phyloP scores from a whole-genome alignment of 2,797 vertebrate genomes.

The Acanthiza pusilla region DNA sequence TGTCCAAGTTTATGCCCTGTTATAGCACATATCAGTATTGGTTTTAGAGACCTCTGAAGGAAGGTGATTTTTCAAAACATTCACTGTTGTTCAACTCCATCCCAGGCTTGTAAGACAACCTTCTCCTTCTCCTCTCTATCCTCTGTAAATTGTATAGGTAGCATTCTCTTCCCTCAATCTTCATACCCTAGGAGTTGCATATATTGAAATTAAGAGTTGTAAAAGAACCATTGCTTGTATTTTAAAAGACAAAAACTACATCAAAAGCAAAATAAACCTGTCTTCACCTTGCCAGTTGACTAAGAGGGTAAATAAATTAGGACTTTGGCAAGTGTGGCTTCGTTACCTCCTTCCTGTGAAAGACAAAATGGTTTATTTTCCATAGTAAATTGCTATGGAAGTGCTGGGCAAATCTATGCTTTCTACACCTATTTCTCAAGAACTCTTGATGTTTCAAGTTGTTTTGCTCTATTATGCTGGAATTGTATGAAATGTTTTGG shows the following conservation, averaged over 20 bases:
- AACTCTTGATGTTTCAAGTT: neutral
- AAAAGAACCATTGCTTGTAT: neutral
- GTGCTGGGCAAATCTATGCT: neutral
- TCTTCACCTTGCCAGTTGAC: neutral
- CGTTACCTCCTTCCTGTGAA: neutral
- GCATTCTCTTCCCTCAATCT: neutral
- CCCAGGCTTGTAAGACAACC: neutral
- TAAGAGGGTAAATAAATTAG: neutral
- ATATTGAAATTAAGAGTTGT: neutral
- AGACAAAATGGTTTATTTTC: neutral
- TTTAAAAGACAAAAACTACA: neutral
- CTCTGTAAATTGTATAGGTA: neutral
- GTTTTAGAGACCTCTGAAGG: neutral
- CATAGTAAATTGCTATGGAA: neutral
- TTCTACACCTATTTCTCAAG: neutral
- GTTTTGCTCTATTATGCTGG: neutral
- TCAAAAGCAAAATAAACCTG: neutral
- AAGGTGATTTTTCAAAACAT: neutral
- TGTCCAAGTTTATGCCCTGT: neutral
- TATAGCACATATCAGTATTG: neutral
- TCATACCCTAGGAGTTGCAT: neutral
- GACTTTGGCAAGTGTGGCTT: neutral
- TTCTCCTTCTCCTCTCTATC: neutral
- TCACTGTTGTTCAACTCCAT: neutral
- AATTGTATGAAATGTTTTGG: neutral